These are phyloP conservation scores for Patagioenas fasciata DNA, from an alignment of 2,113 vertebrate genomes.

Conservation along the genomic window DNA sequence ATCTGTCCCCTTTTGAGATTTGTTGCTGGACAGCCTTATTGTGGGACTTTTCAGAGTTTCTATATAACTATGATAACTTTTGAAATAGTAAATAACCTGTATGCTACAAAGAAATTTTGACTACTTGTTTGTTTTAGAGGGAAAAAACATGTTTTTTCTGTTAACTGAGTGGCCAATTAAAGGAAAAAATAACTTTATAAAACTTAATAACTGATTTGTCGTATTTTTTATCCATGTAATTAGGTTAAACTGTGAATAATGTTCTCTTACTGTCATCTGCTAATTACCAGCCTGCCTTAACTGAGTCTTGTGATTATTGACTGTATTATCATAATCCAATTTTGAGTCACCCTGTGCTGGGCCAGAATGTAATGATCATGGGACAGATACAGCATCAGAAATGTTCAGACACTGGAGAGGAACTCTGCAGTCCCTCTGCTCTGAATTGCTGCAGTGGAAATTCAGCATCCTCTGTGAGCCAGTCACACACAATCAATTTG, in stretches of 20 bases:
- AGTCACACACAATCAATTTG: background rate
- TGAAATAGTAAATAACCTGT: background rate
- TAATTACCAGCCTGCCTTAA: background rate
- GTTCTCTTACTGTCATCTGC: background rate
- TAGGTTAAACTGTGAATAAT: background rate
- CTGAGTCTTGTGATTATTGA: background rate
- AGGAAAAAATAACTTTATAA: background rate
- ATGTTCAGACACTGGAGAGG: background rate
- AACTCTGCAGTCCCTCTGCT: background rate
- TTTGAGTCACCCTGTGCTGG: background rate
- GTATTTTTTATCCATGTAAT: background rate
- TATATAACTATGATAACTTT: background rate
- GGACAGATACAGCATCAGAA: background rate
- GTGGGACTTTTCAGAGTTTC: background rate
- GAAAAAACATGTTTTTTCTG: background rate
- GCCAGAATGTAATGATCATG: background rate
- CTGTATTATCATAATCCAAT: background rate
- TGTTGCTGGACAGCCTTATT: background rate
- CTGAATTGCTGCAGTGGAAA: background rate
- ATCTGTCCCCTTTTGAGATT: background rate
- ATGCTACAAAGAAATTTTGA: background rate
- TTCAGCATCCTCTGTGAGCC: background rate
- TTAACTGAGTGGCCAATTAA: background rate
- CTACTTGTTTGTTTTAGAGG: background rate
- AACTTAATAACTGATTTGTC: background rate